Evolutionary conservation across 2,797 vertebrate species (phyloP).

Genomic region (Carcharodon carcharias): DNA sequence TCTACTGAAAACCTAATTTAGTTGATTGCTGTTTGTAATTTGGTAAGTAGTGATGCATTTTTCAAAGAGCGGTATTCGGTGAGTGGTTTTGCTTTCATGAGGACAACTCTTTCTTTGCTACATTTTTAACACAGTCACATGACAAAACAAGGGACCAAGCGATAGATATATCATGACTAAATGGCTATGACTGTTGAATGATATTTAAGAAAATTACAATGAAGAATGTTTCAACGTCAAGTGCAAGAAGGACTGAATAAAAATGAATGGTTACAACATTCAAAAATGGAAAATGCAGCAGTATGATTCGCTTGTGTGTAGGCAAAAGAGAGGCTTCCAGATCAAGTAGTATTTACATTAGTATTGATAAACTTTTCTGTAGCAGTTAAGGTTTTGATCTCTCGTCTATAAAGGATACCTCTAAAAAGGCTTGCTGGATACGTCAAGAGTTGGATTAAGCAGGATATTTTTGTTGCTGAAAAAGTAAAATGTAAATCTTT

Average conservation of each 20-base stretch:
- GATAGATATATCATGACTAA: background rate
- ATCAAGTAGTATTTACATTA: constrained; percentile 10
- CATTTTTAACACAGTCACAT: background rate
- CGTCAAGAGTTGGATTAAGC: background rate
- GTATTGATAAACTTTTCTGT: background rate
- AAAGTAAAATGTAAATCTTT: constrained; percentile 22
- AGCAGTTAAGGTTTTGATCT: background rate
- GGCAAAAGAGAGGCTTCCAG: constrained; percentile 5
- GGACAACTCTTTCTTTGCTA: background rate
- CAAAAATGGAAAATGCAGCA: constrained; percentile 43
- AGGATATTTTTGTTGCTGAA: background rate
- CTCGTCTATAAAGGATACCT: background rate
- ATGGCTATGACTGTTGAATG: background rate
- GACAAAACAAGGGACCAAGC: constrained; percentile 1
- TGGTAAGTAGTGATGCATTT: background rate
- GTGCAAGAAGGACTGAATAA: constrained; percentile 37
- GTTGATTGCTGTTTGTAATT: background rate
- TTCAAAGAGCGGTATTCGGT: background rate
- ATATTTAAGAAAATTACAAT: background rate
- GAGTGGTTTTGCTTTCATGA: background rate
- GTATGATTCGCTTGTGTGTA: constrained; percentile 27
- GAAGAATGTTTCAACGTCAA: background rate
- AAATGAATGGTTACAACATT: constrained; percentile 14
- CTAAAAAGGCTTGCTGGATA: background rate
- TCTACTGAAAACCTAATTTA: background rate